Conservation (phyloP, 2,797 vertebrate genomes). For the Sebastes matsubarae region DNA sequence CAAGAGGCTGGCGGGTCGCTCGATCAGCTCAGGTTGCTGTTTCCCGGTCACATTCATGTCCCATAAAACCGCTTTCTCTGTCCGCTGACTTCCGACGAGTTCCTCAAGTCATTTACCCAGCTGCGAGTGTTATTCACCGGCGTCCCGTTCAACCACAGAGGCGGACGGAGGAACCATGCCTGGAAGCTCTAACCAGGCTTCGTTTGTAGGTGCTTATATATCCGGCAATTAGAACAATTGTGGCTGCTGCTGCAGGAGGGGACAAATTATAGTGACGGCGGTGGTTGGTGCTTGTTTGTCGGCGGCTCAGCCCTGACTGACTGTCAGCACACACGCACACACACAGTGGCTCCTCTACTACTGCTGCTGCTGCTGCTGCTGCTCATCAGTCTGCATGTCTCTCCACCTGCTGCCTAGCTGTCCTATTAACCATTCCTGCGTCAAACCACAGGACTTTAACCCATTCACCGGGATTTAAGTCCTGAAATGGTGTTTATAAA, state of each 20-base stretch:
- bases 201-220: not conserved
- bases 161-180: constrained; percentile 33
- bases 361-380: constrained; percentile 31
- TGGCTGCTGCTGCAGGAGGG: not conserved
- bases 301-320: constrained; percentile 9
- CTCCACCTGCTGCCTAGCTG: constrained; percentile 59
- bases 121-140: constrained; percentile 43
- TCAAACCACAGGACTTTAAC: constrained; percentile 59
- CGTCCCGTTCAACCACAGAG: constrained; percentile 29
- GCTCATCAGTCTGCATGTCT: constrained; percentile 50
- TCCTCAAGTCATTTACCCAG: constrained; percentile 77
- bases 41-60: constrained; percentile 90
- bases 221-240: not conserved
- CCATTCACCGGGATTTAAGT: constrained; percentile 18
- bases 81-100: constrained; percentile 74
- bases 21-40: constrained; percentile 82
- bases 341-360: constrained; percentile 11
- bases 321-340: constrained; percentile 30
- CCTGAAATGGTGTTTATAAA: too few species aligned
- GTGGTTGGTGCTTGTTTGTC: constrained; percentile 1
- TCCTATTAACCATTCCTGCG: constrained; percentile 53
- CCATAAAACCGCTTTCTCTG: constrained; percentile 81
- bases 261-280: not conserved
- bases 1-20: constrained; percentile 87
- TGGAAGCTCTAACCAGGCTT: not conserved